Evolutionary conservation across 2,888 invertebrate genomes (phyloP), one percentile per base, ranked within the genome.

Genomic region (Dione juno): DNA sequence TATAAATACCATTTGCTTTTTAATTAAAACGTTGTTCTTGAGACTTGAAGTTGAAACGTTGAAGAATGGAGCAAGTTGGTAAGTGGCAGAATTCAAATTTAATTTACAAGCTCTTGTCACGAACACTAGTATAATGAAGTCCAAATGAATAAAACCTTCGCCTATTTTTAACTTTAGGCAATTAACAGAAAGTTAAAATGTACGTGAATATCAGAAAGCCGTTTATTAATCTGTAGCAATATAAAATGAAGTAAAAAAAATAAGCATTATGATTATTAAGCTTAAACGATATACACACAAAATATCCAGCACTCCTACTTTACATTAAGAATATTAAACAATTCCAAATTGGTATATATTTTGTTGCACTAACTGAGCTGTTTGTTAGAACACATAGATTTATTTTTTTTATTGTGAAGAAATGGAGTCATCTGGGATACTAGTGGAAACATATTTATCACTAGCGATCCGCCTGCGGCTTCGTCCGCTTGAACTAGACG

Each of bases 341-440:
- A 64, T 64, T 64, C 64, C 64, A 64, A 63, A 28, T 63, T 50
- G 11, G 45, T 48, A 50, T 64, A 48, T 16, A 35, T 37, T 64
- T 63, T 64, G 50, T 11, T 43, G 35, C 48, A 45, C 59, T 61
- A 64, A 64, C 64, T 64, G 50, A 50, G 64, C 64, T 19, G 37
- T 40, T 37, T 19, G 50, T 50, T 37, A 40, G 64, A 64, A 50
- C 64, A 64, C 64, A 50, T 37, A 19, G 37, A 50, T 10, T 61
- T n/a, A 45, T 45, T 3, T n/a, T 35, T 16, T 43, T 28, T 16
- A 3, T 16, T 35, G n/a, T 7, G 5, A 16, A 14, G 13, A 14
- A 21, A 35, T n/a, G n/a, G 14, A 41, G n/a, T n/a, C 28, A 9
- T 35, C 9, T 10, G 45, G 14, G 28, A 61, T 61, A 28, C n/a